phyloP scores from a whole-genome alignment of 1,140 invertebrate genomes.

The Trichoplusia ni region DNA sequence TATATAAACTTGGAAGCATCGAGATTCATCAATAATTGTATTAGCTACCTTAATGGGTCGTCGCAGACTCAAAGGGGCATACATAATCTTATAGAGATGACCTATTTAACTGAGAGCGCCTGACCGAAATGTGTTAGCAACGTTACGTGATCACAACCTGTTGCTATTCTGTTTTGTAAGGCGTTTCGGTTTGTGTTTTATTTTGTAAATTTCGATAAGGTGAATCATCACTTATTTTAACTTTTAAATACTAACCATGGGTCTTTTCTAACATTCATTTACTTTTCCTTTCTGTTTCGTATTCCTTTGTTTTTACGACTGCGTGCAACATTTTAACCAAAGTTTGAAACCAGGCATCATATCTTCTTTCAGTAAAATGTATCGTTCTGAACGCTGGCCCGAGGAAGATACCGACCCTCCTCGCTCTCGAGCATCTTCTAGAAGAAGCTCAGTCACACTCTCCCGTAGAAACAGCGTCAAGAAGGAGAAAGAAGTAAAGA shows the following conservation, averaged over 20 bases:
- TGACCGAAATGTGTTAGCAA: background rate
- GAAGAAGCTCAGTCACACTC: slow-evolving; percentile 52
- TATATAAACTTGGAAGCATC: no score
- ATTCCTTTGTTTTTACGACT: background rate
- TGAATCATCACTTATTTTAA: no score
- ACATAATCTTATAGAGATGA: no score
- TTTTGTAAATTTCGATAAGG: no score
- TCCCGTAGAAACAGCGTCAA: slow-evolving; percentile 55
- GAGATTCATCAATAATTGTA: background rate
- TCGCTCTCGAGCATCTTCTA: slow-evolving; percentile 47
- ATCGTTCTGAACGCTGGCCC: slow-evolving; percentile 40
- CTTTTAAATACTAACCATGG: no score
- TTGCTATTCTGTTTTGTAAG: background rate
- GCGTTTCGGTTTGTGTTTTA: background rate
- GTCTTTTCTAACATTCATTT: no score
- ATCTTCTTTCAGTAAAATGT: slow-evolving; percentile 31
- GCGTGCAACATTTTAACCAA: no score
- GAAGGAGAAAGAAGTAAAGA: slow-evolving; percentile 47
- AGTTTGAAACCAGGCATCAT: background rate
- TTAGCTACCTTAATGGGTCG: background rate
- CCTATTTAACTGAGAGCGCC: background rate
- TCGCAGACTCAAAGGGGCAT: background rate
- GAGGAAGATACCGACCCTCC: slow-evolving; percentile 44
- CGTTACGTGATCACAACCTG: slow-evolving; percentile 1
- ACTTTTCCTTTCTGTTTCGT: no score